Conservation (phyloP, 2,113 vertebrate species). For the Gila orcuttii region DNA sequence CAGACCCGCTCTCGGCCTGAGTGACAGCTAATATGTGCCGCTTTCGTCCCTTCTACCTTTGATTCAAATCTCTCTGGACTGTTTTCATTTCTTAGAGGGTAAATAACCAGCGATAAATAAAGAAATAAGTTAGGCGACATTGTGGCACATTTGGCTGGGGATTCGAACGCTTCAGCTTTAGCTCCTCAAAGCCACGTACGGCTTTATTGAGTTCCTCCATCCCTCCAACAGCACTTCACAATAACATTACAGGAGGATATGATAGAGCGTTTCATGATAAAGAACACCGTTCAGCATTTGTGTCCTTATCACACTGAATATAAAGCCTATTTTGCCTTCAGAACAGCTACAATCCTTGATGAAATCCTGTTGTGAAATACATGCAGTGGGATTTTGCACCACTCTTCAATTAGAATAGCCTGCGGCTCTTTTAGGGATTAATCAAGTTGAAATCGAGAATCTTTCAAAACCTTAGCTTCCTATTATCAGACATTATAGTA, state of each 20-base stretch:
- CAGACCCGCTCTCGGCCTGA: conserved; percentile 23
- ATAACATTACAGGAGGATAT: neutral
- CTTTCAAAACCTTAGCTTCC: neutral
- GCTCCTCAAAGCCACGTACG: neutral
- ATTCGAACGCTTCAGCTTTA: neutral
- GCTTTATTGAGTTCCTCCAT: conserved; percentile 11
- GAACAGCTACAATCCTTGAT: neutral
- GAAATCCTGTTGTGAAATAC: neutral
- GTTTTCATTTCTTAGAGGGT: conserved; percentile 40
- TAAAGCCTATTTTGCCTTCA: neutral
- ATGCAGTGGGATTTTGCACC: neutral
- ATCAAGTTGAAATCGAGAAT: neutral
- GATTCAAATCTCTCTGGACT: conserved; percentile 27
- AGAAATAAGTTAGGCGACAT: too few relatives aligned
- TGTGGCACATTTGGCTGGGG: neutral
- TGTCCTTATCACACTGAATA: conserved; percentile 7
- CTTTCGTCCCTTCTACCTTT: neutral
- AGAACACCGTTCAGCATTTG: neutral
- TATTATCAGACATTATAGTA: neutral
- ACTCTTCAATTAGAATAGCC: neutral
- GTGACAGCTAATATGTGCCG: conserved; percentile 54
- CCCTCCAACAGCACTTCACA: conserved; percentile 13
- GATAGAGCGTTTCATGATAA: neutral
- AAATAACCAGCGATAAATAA: conserved; percentile 30
- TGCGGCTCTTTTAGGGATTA: neutral